phyloP scores from a whole-genome alignment of 2,797 vertebrate species.

The Thaleichthys pacificus region DNA sequence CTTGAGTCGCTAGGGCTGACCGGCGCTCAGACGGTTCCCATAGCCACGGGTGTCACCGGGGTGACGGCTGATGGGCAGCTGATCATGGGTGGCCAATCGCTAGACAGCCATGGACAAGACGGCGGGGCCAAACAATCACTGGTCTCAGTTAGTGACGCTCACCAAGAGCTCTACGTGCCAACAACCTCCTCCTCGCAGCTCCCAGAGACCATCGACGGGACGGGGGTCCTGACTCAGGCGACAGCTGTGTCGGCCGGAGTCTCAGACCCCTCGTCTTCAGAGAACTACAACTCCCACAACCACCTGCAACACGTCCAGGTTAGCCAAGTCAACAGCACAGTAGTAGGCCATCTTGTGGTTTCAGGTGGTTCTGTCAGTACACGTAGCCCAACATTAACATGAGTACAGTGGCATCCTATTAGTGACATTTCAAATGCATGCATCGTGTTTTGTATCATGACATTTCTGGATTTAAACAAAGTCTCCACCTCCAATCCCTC shows the following conservation, averaged over 20 bases:
- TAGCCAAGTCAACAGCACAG: conserved; percentile 39
- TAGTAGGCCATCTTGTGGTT: too few species aligned
- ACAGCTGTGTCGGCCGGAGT: conserved; percentile 84
- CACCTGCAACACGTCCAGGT: conserved; percentile 96
- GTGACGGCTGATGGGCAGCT: conserved; percentile 91
- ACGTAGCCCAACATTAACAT: too few species aligned
- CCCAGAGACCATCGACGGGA: conserved; percentile 94
- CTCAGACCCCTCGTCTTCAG: conserved; percentile 84
- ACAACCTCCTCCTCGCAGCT: conserved; percentile 87
- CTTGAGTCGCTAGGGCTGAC: conserved; percentile 96
- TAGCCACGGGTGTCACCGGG: conserved; percentile 81
- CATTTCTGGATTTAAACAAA: conserved; percentile 59
- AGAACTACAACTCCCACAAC: conserved; percentile 87
- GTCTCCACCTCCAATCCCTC: conserved; percentile 85
- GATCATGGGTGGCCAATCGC: conserved; percentile 86
- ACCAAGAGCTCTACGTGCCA: conserved; percentile 92
- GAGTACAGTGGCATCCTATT: too few species aligned
- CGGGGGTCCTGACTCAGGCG: conserved; percentile 93
- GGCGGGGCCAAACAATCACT: conserved; percentile 75
- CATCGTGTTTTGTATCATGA: background rate
- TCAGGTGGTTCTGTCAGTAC: too few species aligned
- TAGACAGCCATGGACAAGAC: conserved; percentile 86
- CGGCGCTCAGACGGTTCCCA: conserved; percentile 87
- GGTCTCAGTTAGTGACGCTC: conserved; percentile 58
- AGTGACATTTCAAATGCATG: too few species aligned